Percentiles rank a stretch among this genome's conserved stretches.
Evolutionary conservation across 2,888 invertebrate species (phyloP).

Genomic region (Machimus atricapillus): DNA sequence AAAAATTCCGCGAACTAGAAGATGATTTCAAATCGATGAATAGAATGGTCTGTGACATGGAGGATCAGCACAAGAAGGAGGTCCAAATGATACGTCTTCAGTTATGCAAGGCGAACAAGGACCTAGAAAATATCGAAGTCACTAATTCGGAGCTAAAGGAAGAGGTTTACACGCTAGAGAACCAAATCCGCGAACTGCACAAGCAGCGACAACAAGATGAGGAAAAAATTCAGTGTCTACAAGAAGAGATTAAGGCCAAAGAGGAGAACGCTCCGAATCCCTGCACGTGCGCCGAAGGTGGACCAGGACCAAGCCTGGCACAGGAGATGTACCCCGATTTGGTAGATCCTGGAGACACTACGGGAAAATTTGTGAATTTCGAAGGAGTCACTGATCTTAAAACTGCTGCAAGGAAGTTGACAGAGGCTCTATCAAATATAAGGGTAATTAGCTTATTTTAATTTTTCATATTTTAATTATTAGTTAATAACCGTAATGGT

Average conservation of each 20-base stretch:
- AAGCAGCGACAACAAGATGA: conserved; percentile 66
- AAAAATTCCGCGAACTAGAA: conserved; percentile 61
- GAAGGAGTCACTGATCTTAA: conserved; percentile 30
- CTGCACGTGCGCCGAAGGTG: conserved; percentile 52
- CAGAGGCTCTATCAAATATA: conserved; percentile 40
- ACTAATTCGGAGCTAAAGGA: conserved; percentile 73
- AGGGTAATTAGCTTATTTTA: conserved; percentile 30
- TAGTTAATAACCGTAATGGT: too few relatives aligned
- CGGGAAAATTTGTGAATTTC: conserved; percentile 51
- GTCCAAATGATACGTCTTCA: conserved; percentile 65
- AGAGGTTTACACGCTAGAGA: conserved; percentile 71
- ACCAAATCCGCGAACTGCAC: conserved; percentile 67
- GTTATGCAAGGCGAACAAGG: conserved; percentile 65
- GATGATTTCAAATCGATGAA: conserved; percentile 64
- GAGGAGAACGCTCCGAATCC: conserved; percentile 55
- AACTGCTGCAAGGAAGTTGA: conserved; percentile 36
- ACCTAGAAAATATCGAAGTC: conserved; percentile 71
- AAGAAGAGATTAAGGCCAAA: conserved; percentile 65
- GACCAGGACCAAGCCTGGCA: conserved; percentile 53
- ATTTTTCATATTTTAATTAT: background rate
- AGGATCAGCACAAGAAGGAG: conserved; percentile 63
- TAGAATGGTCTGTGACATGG: conserved; percentile 64
- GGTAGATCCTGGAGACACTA: conserved; percentile 52
- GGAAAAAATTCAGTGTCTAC: conserved; percentile 67
- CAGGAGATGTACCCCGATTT: conserved; percentile 57